Base-by-base conservation (phyloP, 2,113 vertebrate genomes). In the Macquaria australasica region DNA sequence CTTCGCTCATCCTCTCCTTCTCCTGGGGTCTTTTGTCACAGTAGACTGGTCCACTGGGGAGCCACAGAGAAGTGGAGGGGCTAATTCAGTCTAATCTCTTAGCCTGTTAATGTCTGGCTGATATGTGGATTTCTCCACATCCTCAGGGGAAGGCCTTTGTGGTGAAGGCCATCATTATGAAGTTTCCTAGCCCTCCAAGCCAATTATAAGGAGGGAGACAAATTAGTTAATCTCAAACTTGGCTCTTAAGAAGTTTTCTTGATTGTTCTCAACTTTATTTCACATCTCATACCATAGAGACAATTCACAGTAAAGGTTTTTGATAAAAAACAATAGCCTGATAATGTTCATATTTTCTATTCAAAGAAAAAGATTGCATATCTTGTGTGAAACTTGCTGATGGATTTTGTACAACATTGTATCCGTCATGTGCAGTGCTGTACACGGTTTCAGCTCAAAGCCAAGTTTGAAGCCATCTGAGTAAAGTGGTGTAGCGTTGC, bases 71-170 rank as follows among this genome's bases (percentile, higher is more conserved):
- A 92, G 89, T 81, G 75, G 71, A 91, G 90, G 91, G 93, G 91
- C 93, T 95, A 95, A 94, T 95, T 93, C 93, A 88, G 90, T 91
- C 91, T 94, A 95, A 94, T 95, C 94, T 94, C 91, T 92, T 69
- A 88, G 89, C 91, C 93, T 68, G 90, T 89, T 94, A 95, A 94
- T 94, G 93, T 94, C 93, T 88, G 87, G 86, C 89, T 93, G 94
- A 95, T 95, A 93, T 92, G 90, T 93, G 94, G 94, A 93, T 92
- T 93, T 94, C 87, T 85, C 79, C 87, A 80, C 85, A 60, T 91
- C 90, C 94, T 93, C 92, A 1, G 83, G 92, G 92, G 92, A 92
- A 84, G 90, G 85, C 89, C 90, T 94, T 95, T 95, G 91, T 94
- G 93, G 92, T 80, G 87, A 89, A 94, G 90, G 92, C 93, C 92